Evolutionary conservation across 2,888 invertebrate species (phyloP).

Genomic region (Zhuqinia jingwanae): DNA sequence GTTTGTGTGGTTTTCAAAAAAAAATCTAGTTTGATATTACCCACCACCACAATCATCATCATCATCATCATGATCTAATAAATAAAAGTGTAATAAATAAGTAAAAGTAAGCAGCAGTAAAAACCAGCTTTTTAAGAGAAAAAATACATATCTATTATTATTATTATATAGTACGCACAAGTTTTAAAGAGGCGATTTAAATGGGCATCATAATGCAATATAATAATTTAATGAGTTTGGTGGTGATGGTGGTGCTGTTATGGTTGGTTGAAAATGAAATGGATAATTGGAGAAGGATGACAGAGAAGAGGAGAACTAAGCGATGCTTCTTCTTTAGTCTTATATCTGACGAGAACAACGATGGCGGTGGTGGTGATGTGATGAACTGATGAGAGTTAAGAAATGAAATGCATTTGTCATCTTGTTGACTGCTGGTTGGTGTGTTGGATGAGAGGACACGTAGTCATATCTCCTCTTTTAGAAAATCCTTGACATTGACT

Average conservation of each 20-base stretch:
- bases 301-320: neutral
- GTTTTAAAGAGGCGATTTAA: no score
- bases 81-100: constrained; percentile 19
- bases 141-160: no score
- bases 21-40: constrained; percentile 8
- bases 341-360: neutral
- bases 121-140: constrained; percentile 14
- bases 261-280: no score
- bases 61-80: neutral
- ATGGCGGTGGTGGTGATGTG: no score
- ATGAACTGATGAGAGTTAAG: constrained; percentile 21
- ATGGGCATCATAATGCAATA: constrained; percentile 2
- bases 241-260: no score
- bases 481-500: constrained; percentile 64
- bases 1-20: constrained; percentile 16
- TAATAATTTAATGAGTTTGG: constrained; percentile 54
- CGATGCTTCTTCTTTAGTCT: neutral
- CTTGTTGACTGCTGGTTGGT: constrained; percentile 30
- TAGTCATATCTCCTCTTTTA: constrained; percentile 28
- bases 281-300: neutral
- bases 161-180: no score
- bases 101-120: constrained; percentile 8
- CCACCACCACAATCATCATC: no score
- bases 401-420: constrained; percentile 67
- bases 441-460: no score